Conservation (phyloP, 2,888 invertebrate species). For the Drosophila austrosaltans region DNA sequence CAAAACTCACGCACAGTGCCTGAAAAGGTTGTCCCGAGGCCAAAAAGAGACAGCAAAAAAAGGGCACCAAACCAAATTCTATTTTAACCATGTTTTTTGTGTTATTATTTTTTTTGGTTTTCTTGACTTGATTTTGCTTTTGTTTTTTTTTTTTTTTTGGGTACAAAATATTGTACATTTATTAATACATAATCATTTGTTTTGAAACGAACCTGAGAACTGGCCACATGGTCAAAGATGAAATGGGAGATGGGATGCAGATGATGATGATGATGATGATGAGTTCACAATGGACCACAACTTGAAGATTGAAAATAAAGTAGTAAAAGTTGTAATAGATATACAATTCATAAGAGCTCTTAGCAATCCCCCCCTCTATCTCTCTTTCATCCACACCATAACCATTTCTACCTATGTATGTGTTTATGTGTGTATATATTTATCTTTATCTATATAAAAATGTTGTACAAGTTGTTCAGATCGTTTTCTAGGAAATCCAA, state of each 20-base stretch:
- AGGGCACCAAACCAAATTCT: slow-evolving; percentile 51
- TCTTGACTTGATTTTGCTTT: slow-evolving; percentile 3
- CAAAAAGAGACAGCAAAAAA: background rate
- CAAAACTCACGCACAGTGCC: slow-evolving; percentile 63
- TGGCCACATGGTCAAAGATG: slow-evolving; percentile 44
- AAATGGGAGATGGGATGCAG: slow-evolving; percentile 12
- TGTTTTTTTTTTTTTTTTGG: slow-evolving; percentile 21
- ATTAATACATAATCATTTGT: slow-evolving; percentile 72
- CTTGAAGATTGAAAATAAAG: slow-evolving; percentile 63
- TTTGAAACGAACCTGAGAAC: slow-evolving; percentile 55
- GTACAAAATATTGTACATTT: slow-evolving; percentile 65
- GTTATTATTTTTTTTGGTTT: slow-evolving; percentile 51
- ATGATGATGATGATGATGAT: slow-evolving; percentile 23
- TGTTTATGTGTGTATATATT: slow-evolving; percentile 11
- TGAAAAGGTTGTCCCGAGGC: background rate
- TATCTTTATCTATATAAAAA: slow-evolving; percentile 40
- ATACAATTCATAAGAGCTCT: slow-evolving; percentile 37
- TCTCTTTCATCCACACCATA: slow-evolving; percentile 26
- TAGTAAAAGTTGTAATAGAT: slow-evolving; percentile 70
- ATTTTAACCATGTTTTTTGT: slow-evolving; percentile 67
- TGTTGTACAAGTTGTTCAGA: slow-evolving; percentile 44
- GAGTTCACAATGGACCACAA: slow-evolving; percentile 54
- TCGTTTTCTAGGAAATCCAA: slow-evolving; percentile 65
- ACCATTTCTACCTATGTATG: background rate
- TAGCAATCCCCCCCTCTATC: slow-evolving; percentile 15